A percentile compares a stretch with the other conserved stretches of the same genome.
Evolutionary conservation across 2,113 vertebrate genomes (phyloP).

Genomic region (Oreochromis spilurus): DNA sequence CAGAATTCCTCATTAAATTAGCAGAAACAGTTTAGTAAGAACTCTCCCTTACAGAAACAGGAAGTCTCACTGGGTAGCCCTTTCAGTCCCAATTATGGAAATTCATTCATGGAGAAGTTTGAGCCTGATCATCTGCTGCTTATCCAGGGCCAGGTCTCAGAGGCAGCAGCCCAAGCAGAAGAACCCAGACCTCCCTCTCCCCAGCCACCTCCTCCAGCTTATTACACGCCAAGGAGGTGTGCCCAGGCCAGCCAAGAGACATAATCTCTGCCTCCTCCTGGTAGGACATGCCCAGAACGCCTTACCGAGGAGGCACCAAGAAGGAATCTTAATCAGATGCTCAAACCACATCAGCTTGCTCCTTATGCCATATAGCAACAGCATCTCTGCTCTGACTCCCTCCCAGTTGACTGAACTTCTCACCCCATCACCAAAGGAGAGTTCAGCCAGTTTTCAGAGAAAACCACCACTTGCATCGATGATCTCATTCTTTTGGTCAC

Average conservation of each 20-base stretch:
- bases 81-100: background rate
- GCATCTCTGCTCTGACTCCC: background rate
- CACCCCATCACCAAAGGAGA: background rate
- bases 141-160: background rate
- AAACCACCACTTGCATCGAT: background rate
- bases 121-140: background rate
- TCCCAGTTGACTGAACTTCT: background rate
- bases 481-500: background rate
- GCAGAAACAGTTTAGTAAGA: background rate
- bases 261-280: background rate
- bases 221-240: background rate
- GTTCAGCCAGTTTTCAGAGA: background rate
- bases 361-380: background rate
- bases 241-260: background rate
- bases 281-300: background rate
- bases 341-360: background rate
- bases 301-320: background rate
- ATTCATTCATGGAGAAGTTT: background rate
- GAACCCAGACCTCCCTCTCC: background rate
- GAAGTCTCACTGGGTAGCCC: background rate
- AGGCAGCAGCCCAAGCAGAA: background rate
- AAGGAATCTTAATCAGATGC: background rate
- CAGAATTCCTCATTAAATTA: background rate
- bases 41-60: background rate
- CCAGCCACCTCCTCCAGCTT: background rate